These are phyloP conservation scores for Sesia apiformis DNA, from an alignment of 2,888 invertebrate genomes.

Conservation along the genomic window DNA sequence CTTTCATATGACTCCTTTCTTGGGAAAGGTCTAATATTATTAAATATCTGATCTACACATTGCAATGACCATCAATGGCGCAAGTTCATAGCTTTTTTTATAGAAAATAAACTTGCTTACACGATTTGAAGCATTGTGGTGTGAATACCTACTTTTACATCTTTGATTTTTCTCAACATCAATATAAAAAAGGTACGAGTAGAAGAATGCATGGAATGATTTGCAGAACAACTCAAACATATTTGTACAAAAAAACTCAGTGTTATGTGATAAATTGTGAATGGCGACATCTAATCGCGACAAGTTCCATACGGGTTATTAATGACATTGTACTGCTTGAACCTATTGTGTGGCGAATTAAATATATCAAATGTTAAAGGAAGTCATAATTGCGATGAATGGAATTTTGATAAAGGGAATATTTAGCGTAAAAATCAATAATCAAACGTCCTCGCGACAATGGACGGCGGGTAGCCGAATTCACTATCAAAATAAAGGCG, in stretches of 20 bases:
- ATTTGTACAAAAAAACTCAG: not conserved
- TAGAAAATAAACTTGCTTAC: too few relatives aligned
- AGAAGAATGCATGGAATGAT: not conserved
- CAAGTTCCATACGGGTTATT: constrained; percentile 67
- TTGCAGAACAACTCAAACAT: not conserved
- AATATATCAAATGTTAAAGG: constrained; percentile 53
- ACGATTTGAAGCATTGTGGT: too few relatives aligned
- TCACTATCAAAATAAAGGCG: constrained; percentile 67
- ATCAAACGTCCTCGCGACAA: constrained; percentile 60
- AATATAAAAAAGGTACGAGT: not conserved
- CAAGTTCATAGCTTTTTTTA: too few relatives aligned
- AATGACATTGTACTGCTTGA: constrained; percentile 57
- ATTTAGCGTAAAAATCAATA: constrained; percentile 74
- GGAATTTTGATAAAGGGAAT: constrained; percentile 55
- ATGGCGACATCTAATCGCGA: constrained; percentile 63
- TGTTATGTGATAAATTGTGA: constrained; percentile 11
- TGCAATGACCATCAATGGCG: too few relatives aligned
- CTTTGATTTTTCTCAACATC: too few relatives aligned
- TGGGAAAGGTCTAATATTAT: too few relatives aligned
- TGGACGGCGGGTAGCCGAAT: constrained; percentile 58
- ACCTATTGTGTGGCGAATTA: constrained; percentile 50
- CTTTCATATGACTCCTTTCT: constrained; percentile 10
- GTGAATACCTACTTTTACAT: too few relatives aligned
- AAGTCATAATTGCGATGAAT: constrained; percentile 64
- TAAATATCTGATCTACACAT: too few relatives aligned